Base-by-base conservation (phyloP, 2,797 vertebrate genomes). In the Mormyrus proboscirostris region DNA sequence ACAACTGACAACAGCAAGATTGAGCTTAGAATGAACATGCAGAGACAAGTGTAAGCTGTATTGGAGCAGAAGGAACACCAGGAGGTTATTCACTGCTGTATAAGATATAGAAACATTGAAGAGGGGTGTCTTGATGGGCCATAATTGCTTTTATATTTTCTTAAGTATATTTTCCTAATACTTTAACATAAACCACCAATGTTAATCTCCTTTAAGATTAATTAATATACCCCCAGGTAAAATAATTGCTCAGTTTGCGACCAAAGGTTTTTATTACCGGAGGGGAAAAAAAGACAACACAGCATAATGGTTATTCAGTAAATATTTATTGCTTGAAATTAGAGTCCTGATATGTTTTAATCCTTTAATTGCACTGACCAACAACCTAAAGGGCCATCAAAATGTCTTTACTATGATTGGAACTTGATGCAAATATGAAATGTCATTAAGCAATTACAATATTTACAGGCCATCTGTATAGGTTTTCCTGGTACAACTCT, bases 301-400 rank as follows among this genome's bases (percentile, higher is more conserved):
- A 89, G 4, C 86, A 86, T 90, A 84, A 62, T 88, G 33, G 91
- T 94, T 93, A 93, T 92, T 94, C 91, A 94, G 91, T 94, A 92
- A 92, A 91, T 92, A 90, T 95, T 95, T 95, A 94, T 93, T 95
- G 95, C 94, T 94, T 91, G 92, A 93, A 91, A 92, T 91, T 90
- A 93, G 95, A 93, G 93, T 92, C 62, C 93, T 89, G 84, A 93
- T 93, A 92, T 55, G 91, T 93, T 91, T 88, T 90, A 92, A 92
- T 94, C 93, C 93, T 93, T 94, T 92, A 92, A 94, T 91, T 91
- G 90, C 91, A 90, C 82, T 88, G 88, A 90, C 90, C 90, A 88
- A 91, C 25, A 82, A 79, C 92, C 89, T 89, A 90, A 90, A 91
- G 88, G 91, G 91, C 85, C 82, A 89, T 90, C 90, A 89, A 44